Conservation (phyloP, 2,113 vertebrate genomes). For the Chloroceryle aenea region DNA sequence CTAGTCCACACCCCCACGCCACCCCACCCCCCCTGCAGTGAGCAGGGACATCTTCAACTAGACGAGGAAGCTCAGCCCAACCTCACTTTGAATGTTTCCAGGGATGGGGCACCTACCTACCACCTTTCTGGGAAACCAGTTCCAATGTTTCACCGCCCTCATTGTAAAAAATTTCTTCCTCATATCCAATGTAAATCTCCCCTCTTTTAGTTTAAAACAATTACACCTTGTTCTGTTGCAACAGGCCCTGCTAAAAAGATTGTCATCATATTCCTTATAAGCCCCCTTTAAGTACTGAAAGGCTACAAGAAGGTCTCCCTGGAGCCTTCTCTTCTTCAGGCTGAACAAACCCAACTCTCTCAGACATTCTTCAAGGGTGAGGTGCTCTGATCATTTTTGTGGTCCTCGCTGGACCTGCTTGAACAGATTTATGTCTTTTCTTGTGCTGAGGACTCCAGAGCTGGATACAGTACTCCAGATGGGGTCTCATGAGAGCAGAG, state of each 20-base stretch:
- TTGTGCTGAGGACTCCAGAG: background rate
- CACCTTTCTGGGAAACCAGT: background rate
- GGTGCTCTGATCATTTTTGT: background rate
- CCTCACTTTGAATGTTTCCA: background rate
- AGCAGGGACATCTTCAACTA: background rate
- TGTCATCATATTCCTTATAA: background rate
- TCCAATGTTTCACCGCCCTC: background rate
- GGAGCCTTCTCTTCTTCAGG: background rate
- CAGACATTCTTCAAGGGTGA: background rate
- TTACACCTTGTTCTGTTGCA: background rate
- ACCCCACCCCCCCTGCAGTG: background rate
- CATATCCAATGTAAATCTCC: background rate
- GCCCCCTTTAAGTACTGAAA: background rate
- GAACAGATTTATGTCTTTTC: background rate
- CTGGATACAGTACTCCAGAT: background rate
- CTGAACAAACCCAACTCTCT: background rate
- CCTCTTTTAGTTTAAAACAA: background rate
- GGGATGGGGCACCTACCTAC: background rate
- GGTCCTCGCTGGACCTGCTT: background rate
- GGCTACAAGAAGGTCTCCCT: background rate
- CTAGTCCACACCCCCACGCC: background rate
- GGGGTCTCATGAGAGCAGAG: background rate
- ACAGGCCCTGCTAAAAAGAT: background rate
- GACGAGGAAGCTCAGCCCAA: background rate
- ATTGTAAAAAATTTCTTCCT: background rate